Conservation (phyloP, 2,888 invertebrate species). For the Synergus japonicus region DNA sequence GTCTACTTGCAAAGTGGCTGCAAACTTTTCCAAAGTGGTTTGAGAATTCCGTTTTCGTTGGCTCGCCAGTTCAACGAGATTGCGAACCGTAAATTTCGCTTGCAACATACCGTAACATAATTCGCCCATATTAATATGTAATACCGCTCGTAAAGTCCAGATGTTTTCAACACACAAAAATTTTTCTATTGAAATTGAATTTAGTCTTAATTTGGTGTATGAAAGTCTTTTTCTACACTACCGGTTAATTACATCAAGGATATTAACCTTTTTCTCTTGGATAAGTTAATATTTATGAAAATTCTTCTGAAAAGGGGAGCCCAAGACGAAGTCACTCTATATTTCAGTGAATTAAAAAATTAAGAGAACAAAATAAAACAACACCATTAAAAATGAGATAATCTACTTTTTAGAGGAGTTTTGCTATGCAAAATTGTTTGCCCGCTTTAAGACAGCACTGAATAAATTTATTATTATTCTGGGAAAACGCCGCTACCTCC, state of each 20-base stretch:
- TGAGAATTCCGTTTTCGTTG: constrained; percentile 28
- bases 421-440: background rate
- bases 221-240: no score
- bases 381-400: background rate
- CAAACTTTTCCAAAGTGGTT: constrained; percentile 30
- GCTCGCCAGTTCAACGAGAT: constrained; percentile 35
- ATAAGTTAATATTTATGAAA: no score
- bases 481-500: background rate
- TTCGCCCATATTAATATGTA: constrained; percentile 27
- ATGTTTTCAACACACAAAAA: background rate
- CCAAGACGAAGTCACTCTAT: no score
- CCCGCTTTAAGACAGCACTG: background rate
- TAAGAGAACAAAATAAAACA: background rate
- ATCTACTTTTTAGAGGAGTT: background rate
- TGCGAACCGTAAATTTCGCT: constrained; percentile 22
- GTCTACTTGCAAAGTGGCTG: constrained; percentile 20
- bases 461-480: constrained; percentile 1
- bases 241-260: no score
- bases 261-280: no score
- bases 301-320: no score
- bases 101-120: constrained; percentile 13
- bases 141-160: background rate
- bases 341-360: background rate
- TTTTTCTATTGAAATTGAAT: background rate
- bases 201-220: no score